These are phyloP conservation scores for Periphyllus acericola DNA, from an alignment of 2,888 invertebrate species.

Conservation along the genomic window DNA sequence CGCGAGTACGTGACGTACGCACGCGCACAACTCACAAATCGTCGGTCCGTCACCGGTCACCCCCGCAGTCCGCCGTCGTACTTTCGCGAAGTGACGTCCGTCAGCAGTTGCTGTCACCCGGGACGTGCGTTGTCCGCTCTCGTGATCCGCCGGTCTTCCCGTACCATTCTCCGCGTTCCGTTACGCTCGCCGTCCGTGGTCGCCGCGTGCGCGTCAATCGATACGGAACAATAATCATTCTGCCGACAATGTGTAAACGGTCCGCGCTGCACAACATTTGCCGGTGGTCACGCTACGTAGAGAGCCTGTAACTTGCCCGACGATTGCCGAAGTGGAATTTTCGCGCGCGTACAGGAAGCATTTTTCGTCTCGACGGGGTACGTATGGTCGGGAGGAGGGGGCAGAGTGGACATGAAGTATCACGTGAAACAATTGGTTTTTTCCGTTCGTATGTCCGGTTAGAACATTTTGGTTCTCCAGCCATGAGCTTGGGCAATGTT, in stretches of 20 bases:
- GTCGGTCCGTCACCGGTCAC: background rate
- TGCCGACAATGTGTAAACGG: background rate
- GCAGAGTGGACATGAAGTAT: no score
- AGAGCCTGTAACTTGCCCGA: background rate
- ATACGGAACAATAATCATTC: background rate
- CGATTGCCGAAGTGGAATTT: background rate
- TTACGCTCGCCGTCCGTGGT: background rate
- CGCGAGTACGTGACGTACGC: background rate
- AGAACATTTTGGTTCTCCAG: background rate
- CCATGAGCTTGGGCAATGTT: background rate
- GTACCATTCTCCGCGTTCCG: background rate
- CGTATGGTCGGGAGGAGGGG: background rate
- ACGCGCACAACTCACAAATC: background rate
- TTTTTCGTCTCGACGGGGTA: background rate
- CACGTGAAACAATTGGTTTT: no score
- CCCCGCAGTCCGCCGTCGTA: background rate
- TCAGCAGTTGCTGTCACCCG: no score
- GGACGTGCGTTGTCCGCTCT: background rate
- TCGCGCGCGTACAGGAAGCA: background rate
- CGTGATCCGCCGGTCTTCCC: background rate
- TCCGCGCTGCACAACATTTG: background rate
- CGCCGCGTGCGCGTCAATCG: background rate
- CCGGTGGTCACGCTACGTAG: no score
- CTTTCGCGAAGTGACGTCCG: background rate
- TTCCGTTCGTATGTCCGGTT: no score